Conservation (phyloP, 2,888 invertebrate species). For the Leptura quadrifasciata region DNA sequence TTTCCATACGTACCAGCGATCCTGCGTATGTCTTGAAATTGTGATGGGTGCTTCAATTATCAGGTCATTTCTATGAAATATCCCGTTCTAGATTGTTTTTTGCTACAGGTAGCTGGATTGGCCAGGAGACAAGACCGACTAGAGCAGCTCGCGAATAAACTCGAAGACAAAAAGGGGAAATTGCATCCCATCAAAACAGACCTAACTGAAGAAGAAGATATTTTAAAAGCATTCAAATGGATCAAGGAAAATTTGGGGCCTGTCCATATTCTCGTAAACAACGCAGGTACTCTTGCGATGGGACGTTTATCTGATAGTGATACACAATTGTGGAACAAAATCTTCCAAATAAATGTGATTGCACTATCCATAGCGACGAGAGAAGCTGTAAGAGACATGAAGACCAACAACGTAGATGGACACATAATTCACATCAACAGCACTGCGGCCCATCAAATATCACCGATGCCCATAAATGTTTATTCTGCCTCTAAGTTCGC, state of each 20-base stretch:
- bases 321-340: constrained; percentile 44
- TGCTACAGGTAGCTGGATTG: neutral
- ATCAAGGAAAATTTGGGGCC: constrained; percentile 65
- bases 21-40: no score
- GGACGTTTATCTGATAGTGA: constrained; percentile 57
- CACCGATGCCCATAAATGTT: neutral
- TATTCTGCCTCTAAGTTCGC: constrained; percentile 5
- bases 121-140: neutral
- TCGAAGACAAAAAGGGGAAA: constrained; percentile 42
- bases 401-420: constrained; percentile 55
- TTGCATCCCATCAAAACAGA: constrained; percentile 65
- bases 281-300: constrained; percentile 62
- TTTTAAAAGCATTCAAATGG: constrained; percentile 64
- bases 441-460: neutral
- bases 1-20: no score
- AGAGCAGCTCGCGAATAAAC: neutral
- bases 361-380: constrained; percentile 54
- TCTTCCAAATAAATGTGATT: constrained; percentile 41
- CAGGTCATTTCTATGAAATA: no score
- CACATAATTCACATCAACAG: constrained; percentile 20
- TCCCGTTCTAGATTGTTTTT: no score
- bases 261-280: constrained; percentile 68
- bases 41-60: no score
- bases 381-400: constrained; percentile 57
- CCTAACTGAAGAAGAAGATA: constrained; percentile 64